These are phyloP conservation scores for Aphelocoma californica DNA, from an alignment of 2,797 vertebrate species.

Conservation along the genomic window DNA sequence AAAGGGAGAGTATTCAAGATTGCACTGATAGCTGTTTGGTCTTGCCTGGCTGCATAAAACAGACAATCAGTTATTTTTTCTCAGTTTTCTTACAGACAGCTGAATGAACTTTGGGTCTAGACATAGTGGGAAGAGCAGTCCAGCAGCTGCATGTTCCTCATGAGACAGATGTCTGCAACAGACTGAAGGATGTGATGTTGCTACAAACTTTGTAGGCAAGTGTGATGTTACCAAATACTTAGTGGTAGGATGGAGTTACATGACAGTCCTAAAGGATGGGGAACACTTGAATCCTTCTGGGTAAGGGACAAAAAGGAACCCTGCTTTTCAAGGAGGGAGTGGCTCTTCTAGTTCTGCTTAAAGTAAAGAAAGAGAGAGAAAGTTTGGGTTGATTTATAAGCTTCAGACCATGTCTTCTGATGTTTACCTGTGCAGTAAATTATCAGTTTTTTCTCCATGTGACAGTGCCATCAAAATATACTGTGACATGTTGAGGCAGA, in stretches of 20 bases:
- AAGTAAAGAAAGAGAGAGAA: background rate
- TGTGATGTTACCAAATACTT: background rate
- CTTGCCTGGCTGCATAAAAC: background rate
- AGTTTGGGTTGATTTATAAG: background rate
- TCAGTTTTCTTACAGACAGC: background rate
- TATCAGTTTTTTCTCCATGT: background rate
- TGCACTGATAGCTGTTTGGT: background rate
- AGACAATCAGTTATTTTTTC: background rate
- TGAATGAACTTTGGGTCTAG: background rate
- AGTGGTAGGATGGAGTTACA: accelerated
- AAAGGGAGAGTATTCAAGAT: background rate
- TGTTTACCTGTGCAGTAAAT: background rate
- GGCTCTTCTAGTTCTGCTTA: background rate
- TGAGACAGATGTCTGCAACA: background rate
- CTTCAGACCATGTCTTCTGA: background rate
- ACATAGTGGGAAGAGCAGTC: background rate
- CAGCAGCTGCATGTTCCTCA: background rate
- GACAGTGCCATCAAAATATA: background rate
- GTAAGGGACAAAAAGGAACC: background rate
- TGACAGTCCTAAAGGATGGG: background rate
- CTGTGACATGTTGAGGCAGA: background rate
- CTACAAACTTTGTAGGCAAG: background rate
- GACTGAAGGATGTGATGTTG: background rate
- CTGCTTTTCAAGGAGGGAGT: background rate
- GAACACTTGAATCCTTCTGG: background rate